Base-by-base conservation (phyloP, 2,888 invertebrate species). In the Cheilosia variabilis region DNA sequence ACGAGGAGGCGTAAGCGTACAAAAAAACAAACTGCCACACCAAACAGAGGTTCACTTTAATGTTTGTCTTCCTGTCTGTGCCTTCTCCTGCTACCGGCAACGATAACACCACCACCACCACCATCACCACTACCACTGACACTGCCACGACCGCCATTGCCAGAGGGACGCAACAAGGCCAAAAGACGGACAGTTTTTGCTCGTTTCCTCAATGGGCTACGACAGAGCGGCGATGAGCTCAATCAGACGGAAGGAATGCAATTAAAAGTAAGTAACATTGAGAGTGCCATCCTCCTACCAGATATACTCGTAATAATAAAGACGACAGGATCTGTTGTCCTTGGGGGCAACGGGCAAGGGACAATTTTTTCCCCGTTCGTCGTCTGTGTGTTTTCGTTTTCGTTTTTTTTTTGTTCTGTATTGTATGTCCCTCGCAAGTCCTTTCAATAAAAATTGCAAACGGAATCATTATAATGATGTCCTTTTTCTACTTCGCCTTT, bases 231-330 rank as follows among this genome's bases (percentile, higher is more conserved):
- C 75, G 92, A 91, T 88, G 92, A 92, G 86, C 90, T 92, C 71
- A 91, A 90, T 88, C 92, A 91, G 77, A 90, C 89, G 80, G 92
- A 92, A 89, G 92, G 91, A 89, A 92, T 92, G 91, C 92, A 92
- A 89, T 88, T 92, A 88, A 92, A 92, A 90, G 92, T 92, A 89
- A 90, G 91, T 89, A 75, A 87, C 83, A 88, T 86, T 86, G 81
- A 81, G 81, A 86, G 81, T 72, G 71, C 81, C 57, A 81, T 81
- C 76, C 66, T 62, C 68, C 69, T 66, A 62, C 72, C 68, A 73
- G 83, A 68, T 83, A 83, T 79, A 63, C 65, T 80, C 84, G 77
- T 77, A 71, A 80, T 81, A 86, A 86, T 73, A 81, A 81, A 68
- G 81, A 68, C 76, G 80, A 71, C 86, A 60, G 75, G 72, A 83